Conservation (phyloP, 2,113 vertebrate species). For the Mesembrinibis cayennensis region DNA sequence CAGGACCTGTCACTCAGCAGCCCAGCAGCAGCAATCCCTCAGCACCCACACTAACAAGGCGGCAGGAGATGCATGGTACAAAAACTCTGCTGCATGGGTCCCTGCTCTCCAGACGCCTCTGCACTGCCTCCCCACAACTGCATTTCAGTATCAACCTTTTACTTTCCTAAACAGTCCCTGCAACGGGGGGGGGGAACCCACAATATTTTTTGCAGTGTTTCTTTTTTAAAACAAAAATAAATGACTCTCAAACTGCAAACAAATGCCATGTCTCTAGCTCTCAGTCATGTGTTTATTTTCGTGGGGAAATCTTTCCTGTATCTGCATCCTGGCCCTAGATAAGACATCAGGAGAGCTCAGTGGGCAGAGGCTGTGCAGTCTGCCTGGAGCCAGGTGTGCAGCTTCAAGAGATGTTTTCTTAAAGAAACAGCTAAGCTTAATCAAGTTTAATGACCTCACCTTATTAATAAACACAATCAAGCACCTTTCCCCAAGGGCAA, state of each 20-base stretch:
- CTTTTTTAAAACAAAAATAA: slow-evolving; percentile 40
- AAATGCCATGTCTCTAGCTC: neutral
- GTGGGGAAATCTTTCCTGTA: neutral
- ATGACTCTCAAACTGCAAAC: neutral
- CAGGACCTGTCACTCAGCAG: neutral
- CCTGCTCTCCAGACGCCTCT: neutral
- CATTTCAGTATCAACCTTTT: neutral
- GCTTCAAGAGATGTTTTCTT: neutral
- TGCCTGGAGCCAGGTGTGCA: neutral
- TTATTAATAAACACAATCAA: neutral
- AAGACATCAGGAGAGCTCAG: neutral
- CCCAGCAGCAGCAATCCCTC: neutral
- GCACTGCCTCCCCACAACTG: neutral
- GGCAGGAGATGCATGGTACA: neutral
- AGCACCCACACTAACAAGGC: neutral
- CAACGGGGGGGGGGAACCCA: neutral
- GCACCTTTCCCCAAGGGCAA: neutral
- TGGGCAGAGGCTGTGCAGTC: neutral
- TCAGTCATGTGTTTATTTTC: slow-evolving; percentile 16
- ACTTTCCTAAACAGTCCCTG: neutral
- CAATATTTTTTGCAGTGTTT: neutral
- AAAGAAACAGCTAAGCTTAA: slow-evolving; percentile 20
- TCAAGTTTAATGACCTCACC: neutral
- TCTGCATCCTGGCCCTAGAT: neutral
- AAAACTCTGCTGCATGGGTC: rapidly evolving